A percentile compares a stretch with the other conserved stretches of the same genome.
phyloP scores from a whole-genome alignment of 2,888 invertebrate genomes.

The Plagodis dolabraria region DNA sequence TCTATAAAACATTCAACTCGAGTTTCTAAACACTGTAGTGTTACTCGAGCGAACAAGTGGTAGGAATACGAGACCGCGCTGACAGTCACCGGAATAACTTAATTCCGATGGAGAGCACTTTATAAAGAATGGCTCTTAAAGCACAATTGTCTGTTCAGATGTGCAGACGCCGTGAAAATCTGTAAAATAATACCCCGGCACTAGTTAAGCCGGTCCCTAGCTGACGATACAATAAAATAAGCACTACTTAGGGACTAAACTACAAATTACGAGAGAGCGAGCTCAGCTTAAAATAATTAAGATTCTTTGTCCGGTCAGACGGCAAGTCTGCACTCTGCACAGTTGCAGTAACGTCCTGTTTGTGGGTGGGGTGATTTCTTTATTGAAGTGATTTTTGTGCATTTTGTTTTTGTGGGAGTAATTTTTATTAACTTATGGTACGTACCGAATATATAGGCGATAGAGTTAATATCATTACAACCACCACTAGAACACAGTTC shows the following conservation, averaged over 20 bases:
- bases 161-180: conserved; percentile 73
- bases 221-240: conserved; percentile 79
- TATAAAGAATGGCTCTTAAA: conserved; percentile 66
- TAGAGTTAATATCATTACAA: too few species aligned
- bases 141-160: conserved; percentile 64
- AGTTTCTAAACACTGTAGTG: conserved; percentile 39
- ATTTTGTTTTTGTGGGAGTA: too few species aligned
- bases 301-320: conserved; percentile 71
- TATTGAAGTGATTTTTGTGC: too few species aligned
- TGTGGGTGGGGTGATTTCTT: too few species aligned
- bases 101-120: conserved; percentile 67
- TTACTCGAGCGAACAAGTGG: conserved; percentile 37
- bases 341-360: conserved; percentile 9
- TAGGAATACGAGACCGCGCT: conserved; percentile 49
- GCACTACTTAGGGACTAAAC: conserved; percentile 65
- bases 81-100: conserved; percentile 59
- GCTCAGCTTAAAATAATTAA: conserved; percentile 80
- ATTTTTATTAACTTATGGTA: too few species aligned
- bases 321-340: conserved; percentile 43
- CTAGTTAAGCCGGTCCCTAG: conserved; percentile 64
- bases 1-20: conserved; percentile 37
- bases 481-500: too few species aligned
- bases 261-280: conserved; percentile 73
- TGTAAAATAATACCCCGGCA: conserved; percentile 72
- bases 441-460: too few species aligned